These are phyloP conservation scores for Globicephala melas DNA, from an alignment of 2,113 vertebrate species.

Conservation along the genomic window DNA sequence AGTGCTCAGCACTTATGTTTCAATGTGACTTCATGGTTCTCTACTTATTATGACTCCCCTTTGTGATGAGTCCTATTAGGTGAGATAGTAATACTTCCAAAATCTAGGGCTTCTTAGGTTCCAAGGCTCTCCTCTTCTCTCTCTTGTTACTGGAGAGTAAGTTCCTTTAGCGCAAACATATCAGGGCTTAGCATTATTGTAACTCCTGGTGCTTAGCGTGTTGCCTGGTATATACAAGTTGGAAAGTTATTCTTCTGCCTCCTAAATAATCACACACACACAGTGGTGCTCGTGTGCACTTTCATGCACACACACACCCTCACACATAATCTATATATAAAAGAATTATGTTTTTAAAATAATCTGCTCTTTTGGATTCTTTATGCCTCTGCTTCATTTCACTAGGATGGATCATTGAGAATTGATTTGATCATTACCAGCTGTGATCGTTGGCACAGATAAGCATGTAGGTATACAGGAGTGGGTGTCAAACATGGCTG, in stretches of 20 bases:
- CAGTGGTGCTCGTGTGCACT: not conserved
- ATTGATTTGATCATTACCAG: not conserved
- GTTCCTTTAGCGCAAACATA: not conserved
- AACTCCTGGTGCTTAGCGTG: not conserved
- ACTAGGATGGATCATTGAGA: not conserved
- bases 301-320: not conserved
- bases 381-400: not conserved
- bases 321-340: not conserved
- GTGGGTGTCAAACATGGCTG: not conserved
- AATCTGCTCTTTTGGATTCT: not conserved
- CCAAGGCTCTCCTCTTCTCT: not conserved
- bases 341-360: not conserved
- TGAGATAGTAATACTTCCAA: not conserved
- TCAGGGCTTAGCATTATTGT: not conserved
- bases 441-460: not conserved
- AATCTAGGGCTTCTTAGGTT: not conserved
- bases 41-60: not conserved
- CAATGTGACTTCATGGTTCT: not conserved
- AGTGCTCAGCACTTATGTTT: not conserved
- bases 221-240: not conserved
- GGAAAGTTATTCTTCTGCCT: not conserved
- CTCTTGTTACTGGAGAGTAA: not conserved
- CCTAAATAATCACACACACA: not conserved
- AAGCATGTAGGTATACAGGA: not conserved
- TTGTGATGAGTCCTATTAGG: not conserved